Percentiles rank a stretch among this genome's conserved stretches.
Evolutionary conservation across 2,113 vertebrate genomes (phyloP).

Genomic region (Piaya cayana): DNA sequence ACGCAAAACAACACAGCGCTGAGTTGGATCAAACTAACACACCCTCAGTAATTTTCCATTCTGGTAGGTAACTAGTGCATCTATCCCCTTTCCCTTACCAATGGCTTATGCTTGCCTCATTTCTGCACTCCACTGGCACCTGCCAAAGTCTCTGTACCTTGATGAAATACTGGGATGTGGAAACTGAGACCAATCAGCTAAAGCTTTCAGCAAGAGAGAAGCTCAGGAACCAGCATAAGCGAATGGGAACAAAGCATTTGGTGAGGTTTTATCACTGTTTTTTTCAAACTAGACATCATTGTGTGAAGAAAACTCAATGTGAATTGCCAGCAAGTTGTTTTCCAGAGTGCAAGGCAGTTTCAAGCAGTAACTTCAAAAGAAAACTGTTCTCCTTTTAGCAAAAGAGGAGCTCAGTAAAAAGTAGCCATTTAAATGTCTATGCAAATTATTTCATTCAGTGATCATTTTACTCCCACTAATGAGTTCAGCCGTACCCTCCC

Average conservation of each 20-base stretch:
- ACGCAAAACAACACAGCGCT: neutral
- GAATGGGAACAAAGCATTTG: neutral
- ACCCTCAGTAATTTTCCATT: neutral
- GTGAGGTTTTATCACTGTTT: neutral
- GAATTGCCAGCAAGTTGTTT: neutral
- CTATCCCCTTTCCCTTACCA: neutral
- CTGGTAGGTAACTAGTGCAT: neutral
- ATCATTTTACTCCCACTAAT: neutral
- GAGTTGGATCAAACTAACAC: neutral
- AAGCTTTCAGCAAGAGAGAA: neutral
- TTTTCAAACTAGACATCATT: neutral
- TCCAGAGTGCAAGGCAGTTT: accelerated
- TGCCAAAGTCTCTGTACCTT: neutral
- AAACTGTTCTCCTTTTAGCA: neutral
- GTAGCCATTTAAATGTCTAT: neutral
- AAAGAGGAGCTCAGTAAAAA: neutral
- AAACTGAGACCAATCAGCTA: neutral
- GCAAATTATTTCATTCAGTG: neutral
- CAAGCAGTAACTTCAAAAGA: neutral
- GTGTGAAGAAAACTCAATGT: neutral
- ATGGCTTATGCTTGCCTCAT: neutral
- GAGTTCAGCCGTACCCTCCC: neutral
- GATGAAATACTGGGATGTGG: neutral
- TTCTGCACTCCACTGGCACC: neutral
- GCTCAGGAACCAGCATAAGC: neutral